Evolutionary conservation across 2,888 invertebrate species (phyloP), one percentile per base, ranked within the genome.

Genomic region (Patella pellucida): DNA sequence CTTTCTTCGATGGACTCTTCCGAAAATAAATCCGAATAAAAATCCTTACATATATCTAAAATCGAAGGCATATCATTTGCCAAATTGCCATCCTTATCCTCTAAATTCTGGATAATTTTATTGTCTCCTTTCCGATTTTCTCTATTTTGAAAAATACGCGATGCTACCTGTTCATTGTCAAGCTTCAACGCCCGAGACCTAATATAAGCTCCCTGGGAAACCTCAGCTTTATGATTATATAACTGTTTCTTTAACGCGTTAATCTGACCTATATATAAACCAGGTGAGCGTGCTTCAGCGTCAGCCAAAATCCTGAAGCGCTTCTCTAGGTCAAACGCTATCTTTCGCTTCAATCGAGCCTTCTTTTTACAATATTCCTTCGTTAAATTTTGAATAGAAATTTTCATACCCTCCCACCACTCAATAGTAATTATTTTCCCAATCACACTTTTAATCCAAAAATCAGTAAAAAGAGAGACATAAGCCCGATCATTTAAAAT

Each of bases 1-100:
- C 41, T 56, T 31, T 68, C 16, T 41, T 76, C 76, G 52, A 76
- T 71, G 52, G 73, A 51, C 52, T 76, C 76, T 56, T 54, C 31
- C 16, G 69, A 41, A 15, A 74, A 69, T n/a, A 74, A 54, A 23
- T 77, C 52, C 2, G 19, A 31, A 56, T 74, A 77, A 41, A 74
- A 77, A 12, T 70, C 23, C 9, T n/a, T 16, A 67, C 70, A 74
- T 23, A 27, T 67, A 12, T 67, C 23, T 69, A 74, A 67, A 41
- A 77, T 77, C 4, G n/a, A 70, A n/a, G 23, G 67, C 51, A 62
- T 54, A 52, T 62, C 62, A 2, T 19, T 23, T 11, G 62, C 62
- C 14, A 19, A 62, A 62, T 62, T 62, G 23, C 62, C 62, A 62
- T 62, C 62, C 19, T 62, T 62, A 62, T 62, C 62, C 62, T 62